Evolutionary conservation across 2,797 vertebrate genomes (phyloP), one percentile per base, ranked within the genome.

Genomic region (Hapalemur alaotrensis): DNA sequence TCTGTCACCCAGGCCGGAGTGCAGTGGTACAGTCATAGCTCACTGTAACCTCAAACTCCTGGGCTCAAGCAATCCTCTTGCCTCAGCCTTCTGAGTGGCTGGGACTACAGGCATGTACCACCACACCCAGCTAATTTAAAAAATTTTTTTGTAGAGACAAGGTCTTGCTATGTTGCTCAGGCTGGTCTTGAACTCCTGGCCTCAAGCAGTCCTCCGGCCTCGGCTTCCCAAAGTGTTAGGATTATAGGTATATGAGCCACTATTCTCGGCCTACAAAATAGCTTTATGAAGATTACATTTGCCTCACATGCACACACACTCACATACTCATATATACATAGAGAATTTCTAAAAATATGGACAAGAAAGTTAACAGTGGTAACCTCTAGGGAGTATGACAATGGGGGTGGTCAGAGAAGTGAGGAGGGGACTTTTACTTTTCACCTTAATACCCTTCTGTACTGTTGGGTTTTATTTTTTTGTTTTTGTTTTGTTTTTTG

Each of bases 281-380:
- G 63, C 63, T 95, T 93, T 79, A 54, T 79, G 63, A 95, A 91
- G 79, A 78, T 63, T 88, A 82, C 91, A 79, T 75, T n/a, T 92
- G 14, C n/a, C 50, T 65, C 38, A 22, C 0, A 4, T 41, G 41
- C 13, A 28, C 17, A 72, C 59, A 57, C 32, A 79, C 3, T 43
- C 46, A 61, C 54, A 91, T 72, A 38, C 43, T 67, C 50, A 48
- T 23, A 41, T 4, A 52, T 12, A 12, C 70, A n/a, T 0, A 22
- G 22, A 23, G 11, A 72, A 57, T 81, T 84, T 92, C 81, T 54
- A 73, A 69, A 92, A 92, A 82, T 52, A 82, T 32, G 22, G 1
- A 57, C 32, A 30, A 59, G 52, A 89, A 69, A 76, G 48, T 52
- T 63, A 69, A 75, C 30, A 32, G 75, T 43, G 48, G 30, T 43